Conservation (phyloP, 2,113 vertebrate species). For the Prionailurus viverrinus region DNA sequence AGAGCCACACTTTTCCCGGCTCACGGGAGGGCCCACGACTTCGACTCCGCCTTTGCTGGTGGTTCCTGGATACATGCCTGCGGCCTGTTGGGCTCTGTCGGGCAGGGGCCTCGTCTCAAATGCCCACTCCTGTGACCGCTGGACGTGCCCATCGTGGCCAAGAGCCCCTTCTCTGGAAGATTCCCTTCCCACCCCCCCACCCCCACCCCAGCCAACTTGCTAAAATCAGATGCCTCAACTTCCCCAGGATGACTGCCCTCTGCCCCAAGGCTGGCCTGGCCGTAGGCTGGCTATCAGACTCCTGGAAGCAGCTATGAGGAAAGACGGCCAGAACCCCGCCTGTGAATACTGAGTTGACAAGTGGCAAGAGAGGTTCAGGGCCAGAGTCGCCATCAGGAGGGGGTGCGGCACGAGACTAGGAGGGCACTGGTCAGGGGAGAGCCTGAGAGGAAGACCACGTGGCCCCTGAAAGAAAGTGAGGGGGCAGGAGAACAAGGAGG, state of each 20-base stretch:
- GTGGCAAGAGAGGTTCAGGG: neutral
- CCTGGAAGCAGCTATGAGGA: conserved; percentile 76
- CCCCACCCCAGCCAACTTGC: neutral
- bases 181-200: neutral
- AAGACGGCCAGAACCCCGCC: conserved; percentile 71
- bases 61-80: accelerated
- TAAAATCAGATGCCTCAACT: neutral
- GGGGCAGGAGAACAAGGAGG: neutral
- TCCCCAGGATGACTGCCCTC: conserved; percentile 65
- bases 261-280: neutral
- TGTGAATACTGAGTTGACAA: neutral
- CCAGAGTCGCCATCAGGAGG: neutral
- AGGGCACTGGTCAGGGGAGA: too few species aligned
- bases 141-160: too few species aligned
- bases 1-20: neutral
- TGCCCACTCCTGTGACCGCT: neutral
- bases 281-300: conserved; percentile 66
- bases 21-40: too few species aligned
- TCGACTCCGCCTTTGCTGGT: neutral
- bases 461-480: neutral
- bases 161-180: neutral
- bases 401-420: too few species aligned
- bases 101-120: neutral
- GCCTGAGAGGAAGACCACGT: neutral
- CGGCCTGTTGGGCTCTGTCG: neutral